Base-by-base conservation (phyloP, 2,113 vertebrate genomes). In the Nibea coibor region DNA sequence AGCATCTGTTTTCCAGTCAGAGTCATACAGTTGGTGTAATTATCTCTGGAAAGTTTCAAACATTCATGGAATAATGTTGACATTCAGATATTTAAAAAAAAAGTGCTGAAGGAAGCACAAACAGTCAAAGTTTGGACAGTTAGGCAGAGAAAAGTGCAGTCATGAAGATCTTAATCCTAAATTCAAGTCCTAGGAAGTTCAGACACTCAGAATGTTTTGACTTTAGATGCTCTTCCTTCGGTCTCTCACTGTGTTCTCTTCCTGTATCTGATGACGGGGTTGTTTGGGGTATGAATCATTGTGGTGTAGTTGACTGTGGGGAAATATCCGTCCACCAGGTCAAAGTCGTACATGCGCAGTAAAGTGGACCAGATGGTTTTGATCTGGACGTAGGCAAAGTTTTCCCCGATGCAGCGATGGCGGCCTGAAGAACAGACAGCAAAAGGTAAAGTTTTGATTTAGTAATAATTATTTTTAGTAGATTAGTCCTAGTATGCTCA, bases 331-430 rank as follows among this genome's bases (percentile, higher is more conserved):
- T 98, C 91, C 53, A 96, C 90, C 51, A 99, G 97, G 66, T 99
- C 96, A 83, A 98, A 99, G 76, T 98, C 94, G 45, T 95, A 99
- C 85, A 97, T 82, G 57, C 97, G 97, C 85, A 99, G 95, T 94
- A 99, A 80, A 50, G 96, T 98, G 45, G 98, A 99, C 98, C 97
- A 99, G 90, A 99, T 97, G 22, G 98, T 98, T 94, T 99, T 99
- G 85, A 99, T 99, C 86, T 99, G 98, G 83, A 98, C 95, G 6
- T 99, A 99, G 17, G 98, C 98, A 8, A 99, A 99, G 92, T 99
- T 97, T 89, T 99, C 98, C 63, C 98, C 98, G 39, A 99, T 98
- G 87, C 98, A 99, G 66, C 98, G 98, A 85, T 99, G 98, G 48
- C 98, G 97, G 8, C 98, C 98, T 99, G 81, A 62, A 16, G 75